Evolutionary conservation across 2,113 vertebrate species (phyloP).

Genomic region (Gallinago jamesoni): DNA sequence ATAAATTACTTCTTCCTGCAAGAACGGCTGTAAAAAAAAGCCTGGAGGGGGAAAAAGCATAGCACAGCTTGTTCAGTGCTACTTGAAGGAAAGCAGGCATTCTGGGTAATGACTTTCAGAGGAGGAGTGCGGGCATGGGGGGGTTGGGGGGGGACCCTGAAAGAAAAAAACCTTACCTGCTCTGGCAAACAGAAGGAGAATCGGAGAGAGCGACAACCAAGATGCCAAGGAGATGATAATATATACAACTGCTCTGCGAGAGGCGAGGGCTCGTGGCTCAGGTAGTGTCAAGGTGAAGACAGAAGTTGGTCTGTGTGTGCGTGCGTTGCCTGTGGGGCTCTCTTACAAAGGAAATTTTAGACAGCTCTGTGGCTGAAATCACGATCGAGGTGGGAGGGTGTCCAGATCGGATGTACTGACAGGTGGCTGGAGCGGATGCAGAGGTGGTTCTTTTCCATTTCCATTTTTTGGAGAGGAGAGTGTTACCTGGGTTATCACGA

Average conservation of each 20-base stretch:
- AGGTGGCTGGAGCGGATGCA: not conserved
- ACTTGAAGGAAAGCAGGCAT: slow-evolving; percentile 14
- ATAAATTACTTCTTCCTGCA: slow-evolving; percentile 50
- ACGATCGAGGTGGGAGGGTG: accelerated
- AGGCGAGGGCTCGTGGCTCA: not conserved
- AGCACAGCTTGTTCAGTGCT: slow-evolving; percentile 17
- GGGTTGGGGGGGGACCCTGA: not conserved
- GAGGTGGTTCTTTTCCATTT: not conserved
- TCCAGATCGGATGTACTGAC: not conserved
- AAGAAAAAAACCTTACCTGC: not conserved
- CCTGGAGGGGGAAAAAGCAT: slow-evolving; percentile 26
- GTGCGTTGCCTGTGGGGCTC: not conserved
- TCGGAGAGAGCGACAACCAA: not conserved
- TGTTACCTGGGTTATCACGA: not conserved
- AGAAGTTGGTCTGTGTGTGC: not conserved
- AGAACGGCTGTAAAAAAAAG: not conserved
- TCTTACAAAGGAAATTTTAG: not conserved
- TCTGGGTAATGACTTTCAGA: slow-evolving; percentile 41
- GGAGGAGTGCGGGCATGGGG: not conserved
- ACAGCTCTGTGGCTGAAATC: not conserved
- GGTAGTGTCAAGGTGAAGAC: not conserved
- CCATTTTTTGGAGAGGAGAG: not conserved
- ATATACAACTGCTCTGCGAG: not conserved
- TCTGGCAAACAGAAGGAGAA: not conserved
- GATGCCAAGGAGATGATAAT: not conserved